Conservation (phyloP, 2,888 invertebrate species). For the Sphecodes monilicornis region DNA sequence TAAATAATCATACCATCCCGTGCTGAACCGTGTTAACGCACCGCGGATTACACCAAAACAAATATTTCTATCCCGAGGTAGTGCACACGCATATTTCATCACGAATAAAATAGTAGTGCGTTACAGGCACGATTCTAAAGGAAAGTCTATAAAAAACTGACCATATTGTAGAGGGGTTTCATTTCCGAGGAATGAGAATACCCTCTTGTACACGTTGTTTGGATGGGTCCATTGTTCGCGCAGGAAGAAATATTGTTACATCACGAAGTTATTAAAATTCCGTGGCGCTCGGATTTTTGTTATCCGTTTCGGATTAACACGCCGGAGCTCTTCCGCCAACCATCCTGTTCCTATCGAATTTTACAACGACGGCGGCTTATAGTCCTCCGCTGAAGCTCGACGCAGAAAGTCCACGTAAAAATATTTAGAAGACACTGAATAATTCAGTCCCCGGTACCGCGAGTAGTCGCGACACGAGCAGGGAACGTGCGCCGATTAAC, state of each 20-base stretch:
- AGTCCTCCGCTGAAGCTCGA: no score
- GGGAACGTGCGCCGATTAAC: constrained; percentile 30
- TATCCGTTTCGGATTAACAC: constrained; percentile 32
- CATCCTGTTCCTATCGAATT: constrained; percentile 12
- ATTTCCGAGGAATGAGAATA: background rate
- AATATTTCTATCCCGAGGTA: background rate
- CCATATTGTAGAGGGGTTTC: constrained; percentile 17
- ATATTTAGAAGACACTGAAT: constrained; percentile 53
- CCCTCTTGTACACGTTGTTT: background rate
- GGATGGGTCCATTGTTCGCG: background rate
- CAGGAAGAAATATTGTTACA: constrained; percentile 8
- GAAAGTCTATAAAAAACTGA: constrained; percentile 14
- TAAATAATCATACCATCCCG: background rate
- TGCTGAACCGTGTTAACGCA: background rate
- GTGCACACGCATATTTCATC: background rate
- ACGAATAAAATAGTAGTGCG: background rate
- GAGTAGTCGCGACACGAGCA: background rate
- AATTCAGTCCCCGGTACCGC: constrained; percentile 42
- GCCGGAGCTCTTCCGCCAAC: background rate
- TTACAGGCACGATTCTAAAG: constrained; percentile 2
- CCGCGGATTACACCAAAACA: background rate
- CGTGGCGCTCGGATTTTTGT: background rate
- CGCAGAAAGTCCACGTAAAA: constrained; percentile 6
- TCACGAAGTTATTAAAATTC: constrained; percentile 12
- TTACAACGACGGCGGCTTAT: background rate